Evolutionary conservation across 2,797 vertebrate genomes (phyloP).

Genomic region (Malurus splendens): DNA sequence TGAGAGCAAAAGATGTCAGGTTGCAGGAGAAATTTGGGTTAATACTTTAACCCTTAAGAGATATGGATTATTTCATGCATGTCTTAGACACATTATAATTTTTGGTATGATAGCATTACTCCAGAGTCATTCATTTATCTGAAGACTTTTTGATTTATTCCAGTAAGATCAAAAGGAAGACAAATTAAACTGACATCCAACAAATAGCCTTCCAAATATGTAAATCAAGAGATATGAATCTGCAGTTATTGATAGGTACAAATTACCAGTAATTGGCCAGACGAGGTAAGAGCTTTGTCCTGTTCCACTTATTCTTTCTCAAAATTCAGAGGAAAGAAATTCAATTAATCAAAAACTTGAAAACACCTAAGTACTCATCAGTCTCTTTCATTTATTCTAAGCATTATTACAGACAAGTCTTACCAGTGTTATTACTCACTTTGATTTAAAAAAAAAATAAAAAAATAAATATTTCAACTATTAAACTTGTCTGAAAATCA

Average conservation of each 20-base stretch:
- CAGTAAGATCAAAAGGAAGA: slow-evolving; percentile 1
- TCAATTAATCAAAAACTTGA: neutral
- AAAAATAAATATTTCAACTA: neutral
- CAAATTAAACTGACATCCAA: slow-evolving; percentile 20
- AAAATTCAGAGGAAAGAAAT: neutral
- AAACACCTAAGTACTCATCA: neutral
- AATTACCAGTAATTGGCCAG: slow-evolving; percentile 14
- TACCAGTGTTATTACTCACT: neutral
- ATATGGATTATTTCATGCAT: neutral
- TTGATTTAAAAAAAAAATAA: neutral
- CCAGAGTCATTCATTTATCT: neutral
- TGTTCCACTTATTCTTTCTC: neutral
- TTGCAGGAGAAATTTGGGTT: neutral
- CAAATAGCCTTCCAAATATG: slow-evolving; percentile 14
- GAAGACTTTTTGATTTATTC: neutral
- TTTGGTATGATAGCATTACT: neutral
- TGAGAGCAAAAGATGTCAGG: neutral
- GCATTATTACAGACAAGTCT: neutral
- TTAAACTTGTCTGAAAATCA: neutral
- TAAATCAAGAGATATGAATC: slow-evolving; percentile 8
- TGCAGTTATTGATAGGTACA: slow-evolving; percentile 15
- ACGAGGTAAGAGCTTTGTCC: neutral
- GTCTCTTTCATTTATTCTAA: neutral
- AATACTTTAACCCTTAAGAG: neutral
- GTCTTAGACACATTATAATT: neutral